A percentile compares a stretch with the other conserved stretches of the same genome.
phyloP scores from a whole-genome alignment of 2,888 invertebrate species.

The Drosophila nr. medialis region DNA sequence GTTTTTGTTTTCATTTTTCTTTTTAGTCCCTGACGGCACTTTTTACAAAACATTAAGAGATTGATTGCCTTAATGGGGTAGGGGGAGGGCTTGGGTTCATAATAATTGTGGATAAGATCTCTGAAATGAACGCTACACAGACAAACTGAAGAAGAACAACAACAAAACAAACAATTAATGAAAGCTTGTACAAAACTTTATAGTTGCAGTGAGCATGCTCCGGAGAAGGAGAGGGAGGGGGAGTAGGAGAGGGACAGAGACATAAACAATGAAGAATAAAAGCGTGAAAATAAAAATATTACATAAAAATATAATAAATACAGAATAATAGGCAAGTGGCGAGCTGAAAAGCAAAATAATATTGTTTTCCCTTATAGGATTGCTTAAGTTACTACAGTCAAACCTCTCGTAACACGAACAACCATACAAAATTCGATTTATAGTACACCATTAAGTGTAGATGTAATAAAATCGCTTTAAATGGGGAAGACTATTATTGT shows the following conservation, averaged over 20 bases:
- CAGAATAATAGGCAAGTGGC: conserved; percentile 58
- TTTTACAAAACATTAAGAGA: conserved; percentile 60
- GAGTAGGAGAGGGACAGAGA: background rate
- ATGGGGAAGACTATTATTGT: background rate
- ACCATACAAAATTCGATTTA: background rate
- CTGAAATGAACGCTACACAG: conserved; percentile 34
- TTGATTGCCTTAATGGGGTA: conserved; percentile 34
- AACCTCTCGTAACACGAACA: background rate
- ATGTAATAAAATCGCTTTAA: background rate
- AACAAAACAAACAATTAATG: conserved; percentile 23
- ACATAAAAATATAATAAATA: conserved; percentile 48
- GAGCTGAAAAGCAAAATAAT: conserved; percentile 60
- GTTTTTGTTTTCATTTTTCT: conserved; percentile 31
- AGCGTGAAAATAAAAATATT: conserved; percentile 28
- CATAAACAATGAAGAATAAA: conserved; percentile 41
- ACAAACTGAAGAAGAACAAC: conserved; percentile 18
- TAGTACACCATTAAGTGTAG: background rate
- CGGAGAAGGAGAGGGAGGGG: background rate
- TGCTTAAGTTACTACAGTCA: conserved; percentile 54
- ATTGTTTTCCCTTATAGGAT: conserved; percentile 41
- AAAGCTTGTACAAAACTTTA: conserved; percentile 18
- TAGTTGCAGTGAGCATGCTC: conserved; percentile 8
- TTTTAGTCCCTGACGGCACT: conserved; percentile 63
- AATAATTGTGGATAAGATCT: conserved; percentile 8
- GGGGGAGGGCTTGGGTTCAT: background rate